Base-by-base conservation (phyloP, 2,797 vertebrate genomes). In the Xerus rutilus region DNA sequence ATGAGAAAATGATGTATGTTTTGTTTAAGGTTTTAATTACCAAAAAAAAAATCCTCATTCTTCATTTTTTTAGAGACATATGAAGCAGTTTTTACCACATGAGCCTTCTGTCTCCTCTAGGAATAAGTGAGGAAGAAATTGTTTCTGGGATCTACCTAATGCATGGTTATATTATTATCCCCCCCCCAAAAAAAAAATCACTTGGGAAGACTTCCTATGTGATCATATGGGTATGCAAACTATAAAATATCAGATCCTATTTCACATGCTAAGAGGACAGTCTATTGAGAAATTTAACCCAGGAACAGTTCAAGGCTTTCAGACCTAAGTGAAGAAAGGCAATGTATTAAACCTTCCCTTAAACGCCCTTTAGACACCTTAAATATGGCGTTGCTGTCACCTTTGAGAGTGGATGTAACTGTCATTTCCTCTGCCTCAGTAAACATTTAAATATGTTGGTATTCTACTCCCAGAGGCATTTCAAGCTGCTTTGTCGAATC, bases 21-120 rank as follows among this genome's bases (percentile, higher is more conserved):
- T 95, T 35, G 32, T 78, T 94, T 92, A 83, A 97, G 49, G 25
- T 83, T 96, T 95, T 88, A 88, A 91, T 92, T 95, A 84, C 25
- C 12, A 57, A 49, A 49, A 82, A 49, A 82, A 83, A 91, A 43
- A 7, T 28, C 14, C 2, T 84, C 17, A 15, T 30, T 67, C 47
- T 86, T 93, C 32, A 74, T 69, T 81, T 64, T 85, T 43, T 35
- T 43, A 72, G 28, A 77, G 23, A 78, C 17, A 91, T 67, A 25
- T 59, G 25, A 88, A 52, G 14, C 59, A 39, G 17, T 64, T 90
- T 96, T 93, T n/a, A 54, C 11, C 54, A 70, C 30, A 62, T 9
- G 25, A 93, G 32, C 39, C 21, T 62, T 76, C 78, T 72, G 12
- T 89, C 32, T 92, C 10, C 73, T 93, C 2, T 43, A 92, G 90